phyloP scores from a whole-genome alignment of 2,888 invertebrate species.

The Ormyrus pomaceus region DNA sequence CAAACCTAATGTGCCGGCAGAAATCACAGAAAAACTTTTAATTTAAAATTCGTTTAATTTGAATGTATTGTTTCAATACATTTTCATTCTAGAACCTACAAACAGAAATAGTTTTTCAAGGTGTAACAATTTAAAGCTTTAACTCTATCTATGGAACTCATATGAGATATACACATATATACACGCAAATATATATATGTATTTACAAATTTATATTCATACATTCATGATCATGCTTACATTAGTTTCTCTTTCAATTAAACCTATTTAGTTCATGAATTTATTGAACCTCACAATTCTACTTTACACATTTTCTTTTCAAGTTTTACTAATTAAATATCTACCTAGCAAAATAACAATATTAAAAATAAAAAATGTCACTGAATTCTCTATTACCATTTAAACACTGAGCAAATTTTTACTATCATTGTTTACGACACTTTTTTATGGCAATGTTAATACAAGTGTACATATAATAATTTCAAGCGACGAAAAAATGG shows the following conservation, averaged over 20 bases:
- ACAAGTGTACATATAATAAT: slow-evolving; percentile 9
- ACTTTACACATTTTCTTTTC: slow-evolving; percentile 28
- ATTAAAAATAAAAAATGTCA: slow-evolving; percentile 66
- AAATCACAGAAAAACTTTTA: slow-evolving; percentile 32
- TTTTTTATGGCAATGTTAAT: slow-evolving; percentile 32
- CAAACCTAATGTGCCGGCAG: slow-evolving; percentile 36
- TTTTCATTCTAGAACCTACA: slow-evolving; percentile 17
- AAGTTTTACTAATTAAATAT: slow-evolving; percentile 18
- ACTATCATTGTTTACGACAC: neutral
- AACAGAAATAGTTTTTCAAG: slow-evolving; percentile 7
- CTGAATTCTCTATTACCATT: slow-evolving; percentile 56
- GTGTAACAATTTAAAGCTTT: slow-evolving; percentile 45
- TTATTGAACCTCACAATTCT: slow-evolving; percentile 22
- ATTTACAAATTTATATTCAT: slow-evolving; percentile 41
- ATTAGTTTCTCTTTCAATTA: slow-evolving; percentile 20
- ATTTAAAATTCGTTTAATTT: slow-evolving; percentile 22
- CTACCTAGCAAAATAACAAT: slow-evolving; percentile 59
- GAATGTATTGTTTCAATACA: slow-evolving; percentile 41
- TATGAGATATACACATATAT: slow-evolving; percentile 45
- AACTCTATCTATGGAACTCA: slow-evolving; percentile 35
- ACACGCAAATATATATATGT: slow-evolving; percentile 41
- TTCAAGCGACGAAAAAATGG: slow-evolving; percentile 14
- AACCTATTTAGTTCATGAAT: slow-evolving; percentile 30
- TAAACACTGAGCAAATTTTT: slow-evolving; percentile 34
- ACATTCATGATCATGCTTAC: slow-evolving; percentile 19